A percentile compares a stretch with the other conserved stretches of the same genome.
Conservation (phyloP, 2,888 invertebrate species). For the Idaea aversata region DNA sequence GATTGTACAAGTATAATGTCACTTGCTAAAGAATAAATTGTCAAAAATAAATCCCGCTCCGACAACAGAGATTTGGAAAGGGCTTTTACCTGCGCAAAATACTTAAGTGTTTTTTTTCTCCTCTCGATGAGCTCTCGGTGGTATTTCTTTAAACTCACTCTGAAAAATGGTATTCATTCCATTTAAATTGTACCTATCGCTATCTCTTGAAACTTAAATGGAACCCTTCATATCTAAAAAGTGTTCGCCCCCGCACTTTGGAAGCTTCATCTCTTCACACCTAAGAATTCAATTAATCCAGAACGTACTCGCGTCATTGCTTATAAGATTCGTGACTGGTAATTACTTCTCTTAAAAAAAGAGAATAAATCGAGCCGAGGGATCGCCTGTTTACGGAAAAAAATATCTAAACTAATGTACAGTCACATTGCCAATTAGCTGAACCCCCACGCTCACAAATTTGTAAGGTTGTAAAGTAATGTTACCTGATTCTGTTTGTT, state of each 20-base stretch:
- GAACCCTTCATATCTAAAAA: constrained; percentile 36
- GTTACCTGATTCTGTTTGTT: too few relatives aligned
- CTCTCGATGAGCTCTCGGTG: too few relatives aligned
- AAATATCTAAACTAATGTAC: constrained; percentile 47
- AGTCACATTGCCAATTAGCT: too few relatives aligned
- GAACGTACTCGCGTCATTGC: constrained; percentile 55
- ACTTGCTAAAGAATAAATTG: too few relatives aligned
- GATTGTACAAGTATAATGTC: too few relatives aligned
- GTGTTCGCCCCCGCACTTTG: constrained; percentile 44
- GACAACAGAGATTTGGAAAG: too few relatives aligned
- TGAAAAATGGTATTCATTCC: background rate
- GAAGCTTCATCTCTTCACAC: constrained; percentile 60
- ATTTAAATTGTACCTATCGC: background rate
- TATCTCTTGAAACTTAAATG: background rate
- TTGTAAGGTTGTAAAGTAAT: too few relatives aligned
- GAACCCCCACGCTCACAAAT: too few relatives aligned
- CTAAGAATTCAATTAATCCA: constrained; percentile 78
- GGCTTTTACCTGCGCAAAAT: too few relatives aligned
- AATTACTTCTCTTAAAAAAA: constrained; percentile 68
- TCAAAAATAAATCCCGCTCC: too few relatives aligned
- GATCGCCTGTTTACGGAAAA: constrained; percentile 45
- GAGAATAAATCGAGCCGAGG: constrained; percentile 42
- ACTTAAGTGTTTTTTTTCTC: too few relatives aligned
- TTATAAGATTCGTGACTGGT: constrained; percentile 68
- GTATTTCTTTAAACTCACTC: background rate